Percentiles rank a stretch among this genome's conserved stretches.
These are phyloP conservation scores for Enhydra lutris DNA, from an alignment of 2,113 vertebrate genomes.

Conservation along the genomic window DNA sequence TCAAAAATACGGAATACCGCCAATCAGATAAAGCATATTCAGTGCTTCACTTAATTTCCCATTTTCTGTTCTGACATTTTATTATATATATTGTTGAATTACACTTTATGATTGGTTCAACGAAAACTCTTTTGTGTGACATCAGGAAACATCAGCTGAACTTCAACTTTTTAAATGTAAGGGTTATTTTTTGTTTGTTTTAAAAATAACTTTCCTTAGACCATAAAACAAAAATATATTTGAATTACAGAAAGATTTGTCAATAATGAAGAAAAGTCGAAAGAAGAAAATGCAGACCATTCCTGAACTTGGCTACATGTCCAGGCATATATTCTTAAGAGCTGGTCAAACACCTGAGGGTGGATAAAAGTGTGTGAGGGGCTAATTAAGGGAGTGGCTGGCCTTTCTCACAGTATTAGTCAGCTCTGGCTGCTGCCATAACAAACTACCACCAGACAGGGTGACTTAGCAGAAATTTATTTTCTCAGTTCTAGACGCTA, in stretches of 20 bases:
- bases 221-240: background rate
- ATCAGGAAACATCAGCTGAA: background rate
- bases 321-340: no score
- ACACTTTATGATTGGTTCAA: background rate
- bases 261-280: background rate
- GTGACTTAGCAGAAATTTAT: background rate
- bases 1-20: background rate
- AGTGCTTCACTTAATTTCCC: background rate
- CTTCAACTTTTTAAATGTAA: background rate
- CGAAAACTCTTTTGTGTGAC: background rate
- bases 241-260: background rate
- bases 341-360: no score
- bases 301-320: background rate
- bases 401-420: no score
- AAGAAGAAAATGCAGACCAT: background rate
- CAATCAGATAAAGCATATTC: background rate
- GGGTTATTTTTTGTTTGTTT: background rate
- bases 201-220: background rate
- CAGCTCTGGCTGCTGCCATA: fast-evolving
- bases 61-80: background rate
- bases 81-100: background rate
- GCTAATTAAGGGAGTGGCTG: no score
- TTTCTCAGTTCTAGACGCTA: background rate
- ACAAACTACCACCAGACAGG: background rate
- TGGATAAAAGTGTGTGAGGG: background rate